Percentiles rank a stretch among this genome's conserved stretches.
Conservation (phyloP, 2,888 invertebrate species). For the Julus scanicus region DNA sequence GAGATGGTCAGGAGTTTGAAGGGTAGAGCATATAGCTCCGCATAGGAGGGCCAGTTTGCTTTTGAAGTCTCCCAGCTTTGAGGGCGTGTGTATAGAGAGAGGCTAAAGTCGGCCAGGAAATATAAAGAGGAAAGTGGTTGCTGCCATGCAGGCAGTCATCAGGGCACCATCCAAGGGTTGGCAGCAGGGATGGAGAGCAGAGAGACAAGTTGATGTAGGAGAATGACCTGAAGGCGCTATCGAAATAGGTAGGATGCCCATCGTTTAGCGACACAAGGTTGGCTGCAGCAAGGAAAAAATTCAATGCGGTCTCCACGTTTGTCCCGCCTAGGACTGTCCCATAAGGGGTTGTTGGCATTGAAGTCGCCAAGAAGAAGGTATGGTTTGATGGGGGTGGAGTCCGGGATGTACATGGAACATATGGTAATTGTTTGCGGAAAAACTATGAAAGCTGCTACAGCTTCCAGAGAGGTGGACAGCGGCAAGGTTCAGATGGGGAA, state of each 20-base stretch:
- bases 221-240: not conserved
- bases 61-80: not conserved
- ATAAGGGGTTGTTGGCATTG: not conserved
- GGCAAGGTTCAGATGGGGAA: not conserved
- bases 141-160: conserved; percentile 65
- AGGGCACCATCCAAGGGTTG: not conserved
- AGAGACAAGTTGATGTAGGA: not conserved
- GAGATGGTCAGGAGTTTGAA: too few relatives aligned
- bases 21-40: not conserved
- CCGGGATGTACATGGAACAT: not conserved
- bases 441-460: not conserved
- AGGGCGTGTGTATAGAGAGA: not conserved
- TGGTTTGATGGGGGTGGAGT: not conserved
- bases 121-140: not conserved
- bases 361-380: not conserved
- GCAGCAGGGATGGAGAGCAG: not conserved
- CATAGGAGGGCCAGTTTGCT: not conserved
- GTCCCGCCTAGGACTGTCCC: not conserved
- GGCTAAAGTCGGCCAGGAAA: not conserved
- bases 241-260: not conserved
- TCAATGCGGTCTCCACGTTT: not conserved
- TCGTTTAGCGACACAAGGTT: not conserved
- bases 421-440: not conserved
- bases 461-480: not conserved
- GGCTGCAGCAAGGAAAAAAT: not conserved